Evolutionary conservation across 2,888 invertebrate species (phyloP), one percentile per base, ranked within the genome.

Genomic region (Agrotis exclamationis): DNA sequence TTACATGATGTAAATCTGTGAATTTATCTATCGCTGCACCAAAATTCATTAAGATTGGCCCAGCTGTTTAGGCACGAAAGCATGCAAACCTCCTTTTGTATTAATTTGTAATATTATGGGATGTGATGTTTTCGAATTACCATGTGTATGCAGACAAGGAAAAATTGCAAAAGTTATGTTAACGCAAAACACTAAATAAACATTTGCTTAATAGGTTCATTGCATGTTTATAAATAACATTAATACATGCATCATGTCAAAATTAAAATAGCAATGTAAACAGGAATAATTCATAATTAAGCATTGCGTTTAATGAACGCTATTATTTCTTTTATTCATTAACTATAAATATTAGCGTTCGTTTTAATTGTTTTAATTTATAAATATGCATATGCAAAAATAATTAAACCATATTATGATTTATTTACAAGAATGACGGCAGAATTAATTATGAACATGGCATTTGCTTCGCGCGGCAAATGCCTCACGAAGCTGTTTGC

Each of bases 221-320:
- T 71, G 83, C 85, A 69, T 83, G 76, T 44, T 59, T 67, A 66
- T 67, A 70, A 76, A 74, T 71, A 65, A 60, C 51, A 63, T 47
- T 66, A 47, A 78, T 74, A 50, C 18, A 56, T 66, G 67, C 54
- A 18, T 50, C 54, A 18, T 50, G 56, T 70, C 22, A 56, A 56
- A 65, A 80, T 80, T 44, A 75, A 73, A 74, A 74, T 65, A 62
- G 24, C 18, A 62, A 72, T 57, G 65, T 72, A 58, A 74, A 72
- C 67, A 69, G 70, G 18, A 47, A 45, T 71, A 57, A 60, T 67
- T 80, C 39, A 60, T 16, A 56, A 45, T 65, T 4, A 59, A 72
- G 47, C 45, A 75, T 63, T 73, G 48, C 45, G 63, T 64, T 69
- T 62, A 20, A 58, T 50, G 14, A 14, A 3, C 6, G 20, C 13